Conservation (phyloP, 2,888 invertebrate genomes). For the Hedychridium roseum region DNA sequence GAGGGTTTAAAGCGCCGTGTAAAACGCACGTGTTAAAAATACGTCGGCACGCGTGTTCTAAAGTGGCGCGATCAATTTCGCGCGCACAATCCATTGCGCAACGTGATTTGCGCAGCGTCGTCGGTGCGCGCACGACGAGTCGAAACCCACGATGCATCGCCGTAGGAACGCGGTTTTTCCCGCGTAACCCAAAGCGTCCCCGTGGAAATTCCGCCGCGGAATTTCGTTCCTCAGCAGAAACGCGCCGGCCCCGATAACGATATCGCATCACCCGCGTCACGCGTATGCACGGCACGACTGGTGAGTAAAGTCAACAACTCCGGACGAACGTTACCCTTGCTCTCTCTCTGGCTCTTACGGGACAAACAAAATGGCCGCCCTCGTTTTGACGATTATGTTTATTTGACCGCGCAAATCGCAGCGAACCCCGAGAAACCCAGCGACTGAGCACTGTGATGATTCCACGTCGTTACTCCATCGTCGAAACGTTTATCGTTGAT, state of each 20-base stretch:
- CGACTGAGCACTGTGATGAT: no score
- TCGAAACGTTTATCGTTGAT: neutral
- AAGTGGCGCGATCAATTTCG: slow-evolving; percentile 5
- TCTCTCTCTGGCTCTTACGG: slow-evolving; percentile 18
- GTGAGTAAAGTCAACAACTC: slow-evolving; percentile 7
- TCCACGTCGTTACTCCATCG: slow-evolving; percentile 8
- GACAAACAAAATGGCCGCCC: slow-evolving; percentile 52
- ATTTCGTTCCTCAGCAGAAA: slow-evolving; percentile 14
- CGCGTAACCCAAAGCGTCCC: slow-evolving; percentile 21
- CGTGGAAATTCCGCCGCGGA: slow-evolving; percentile 18
- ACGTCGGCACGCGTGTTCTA: no score
- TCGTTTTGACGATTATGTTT: slow-evolving; percentile 45
- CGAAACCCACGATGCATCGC: slow-evolving; percentile 40
- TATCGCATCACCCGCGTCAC: neutral
- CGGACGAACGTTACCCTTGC: neutral
- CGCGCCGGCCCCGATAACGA: neutral
- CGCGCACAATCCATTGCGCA: slow-evolving; percentile 31
- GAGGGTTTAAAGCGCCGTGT: no score
- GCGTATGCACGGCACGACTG: neutral
- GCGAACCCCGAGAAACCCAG: no score
- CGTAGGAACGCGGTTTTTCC: slow-evolving; percentile 29
- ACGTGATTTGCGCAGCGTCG: slow-evolving; percentile 38
- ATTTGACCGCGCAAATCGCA: slow-evolving; percentile 31
- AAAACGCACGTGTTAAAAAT: no score
- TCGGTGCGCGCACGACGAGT: slow-evolving; percentile 38